Base-by-base conservation (phyloP, 2,113 vertebrate species). In the Heterotilapia buettikoferi region DNA sequence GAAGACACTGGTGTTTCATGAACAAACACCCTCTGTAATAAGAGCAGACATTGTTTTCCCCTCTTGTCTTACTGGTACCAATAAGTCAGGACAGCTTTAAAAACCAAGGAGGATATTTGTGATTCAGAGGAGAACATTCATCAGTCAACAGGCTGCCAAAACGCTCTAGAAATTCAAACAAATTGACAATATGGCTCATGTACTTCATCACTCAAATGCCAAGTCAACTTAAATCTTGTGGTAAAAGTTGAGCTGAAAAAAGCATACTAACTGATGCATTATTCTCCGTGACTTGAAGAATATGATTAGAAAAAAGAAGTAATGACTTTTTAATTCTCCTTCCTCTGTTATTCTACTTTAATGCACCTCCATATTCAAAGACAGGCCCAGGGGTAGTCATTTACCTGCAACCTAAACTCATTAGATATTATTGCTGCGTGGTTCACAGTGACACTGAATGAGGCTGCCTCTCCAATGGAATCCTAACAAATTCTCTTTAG, bases 361-460 rank as follows among this genome's bases (percentile, higher is more conserved):
- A 73, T 84, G 26, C 54, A 38, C 59, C 26, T 85, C 52, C 18
- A 24, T 47, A 83, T 90, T 90, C 71, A 86, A 82, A 84, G 56
- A 86, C 36, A 82, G 16, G 84, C 89, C 86, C n/a, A 18, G 61
- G 80, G 85, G 57, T 54, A 61, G 33, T 38, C 80, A 54, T 90
- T 90, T 90, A 92, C 90, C 87, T 92, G 52, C 86, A 91, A 85
- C 76, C 68, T 87, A 83, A 91, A 88, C 89, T 88, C 66, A 84
- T 82, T 52, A 85, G 61, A 63, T 40, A 81, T 92, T 83, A 86
- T 9, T 43, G 80, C 87, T 31, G 73, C 53, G 12, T 82, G 80
- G 85, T 68, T 88, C 61, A 80, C 63, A 84, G 47, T 80, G 56
- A 73, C 85, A 78, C 50, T 80, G 86, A 88, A 90, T 88, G 88